A percentile compares a stretch with the other conserved stretches of the same genome.
Conservation (phyloP, 1,140 invertebrate species). For the Drosophila murphyi region DNA sequence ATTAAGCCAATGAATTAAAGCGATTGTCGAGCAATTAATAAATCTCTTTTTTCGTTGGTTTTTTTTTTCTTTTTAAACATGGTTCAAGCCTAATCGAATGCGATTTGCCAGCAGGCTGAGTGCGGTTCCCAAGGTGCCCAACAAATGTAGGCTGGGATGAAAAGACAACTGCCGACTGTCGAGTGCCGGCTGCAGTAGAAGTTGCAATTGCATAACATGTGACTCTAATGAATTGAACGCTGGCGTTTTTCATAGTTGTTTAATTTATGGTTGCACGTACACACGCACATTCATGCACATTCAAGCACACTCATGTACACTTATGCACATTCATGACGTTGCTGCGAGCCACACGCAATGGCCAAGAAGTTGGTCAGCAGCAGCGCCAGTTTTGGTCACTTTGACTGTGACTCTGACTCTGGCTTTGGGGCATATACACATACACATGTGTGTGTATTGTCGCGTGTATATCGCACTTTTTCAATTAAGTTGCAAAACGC, state of each 20-base stretch:
- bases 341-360: slow-evolving; percentile 25
- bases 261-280: neutral
- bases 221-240: slow-evolving; percentile 60
- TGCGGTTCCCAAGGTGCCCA: slow-evolving; percentile 73
- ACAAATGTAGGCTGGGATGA: slow-evolving; percentile 37
- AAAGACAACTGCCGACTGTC: slow-evolving; percentile 38
- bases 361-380: slow-evolving; percentile 44
- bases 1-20: slow-evolving; percentile 60
- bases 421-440: slow-evolving; percentile 39
- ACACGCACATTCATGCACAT: slow-evolving; percentile 13
- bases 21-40: slow-evolving; percentile 72
- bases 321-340: neutral
- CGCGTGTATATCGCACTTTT: slow-evolving; percentile 81
- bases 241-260: slow-evolving; percentile 37
- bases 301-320: slow-evolving; percentile 24
- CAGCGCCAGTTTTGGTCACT: slow-evolving; percentile 57
- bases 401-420: slow-evolving; percentile 55
- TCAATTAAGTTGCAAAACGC: slow-evolving; percentile 81
- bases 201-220: slow-evolving; percentile 60
- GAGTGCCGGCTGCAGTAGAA: slow-evolving; percentile 17
- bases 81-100: slow-evolving; percentile 65
- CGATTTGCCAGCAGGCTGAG: slow-evolving; percentile 62
- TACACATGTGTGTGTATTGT: slow-evolving; percentile 40
- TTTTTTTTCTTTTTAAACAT: slow-evolving; percentile 9
- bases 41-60: slow-evolving; percentile 47